phyloP scores from a whole-genome alignment of 2,797 vertebrate genomes.

The Arctocebus calabarensis region DNA sequence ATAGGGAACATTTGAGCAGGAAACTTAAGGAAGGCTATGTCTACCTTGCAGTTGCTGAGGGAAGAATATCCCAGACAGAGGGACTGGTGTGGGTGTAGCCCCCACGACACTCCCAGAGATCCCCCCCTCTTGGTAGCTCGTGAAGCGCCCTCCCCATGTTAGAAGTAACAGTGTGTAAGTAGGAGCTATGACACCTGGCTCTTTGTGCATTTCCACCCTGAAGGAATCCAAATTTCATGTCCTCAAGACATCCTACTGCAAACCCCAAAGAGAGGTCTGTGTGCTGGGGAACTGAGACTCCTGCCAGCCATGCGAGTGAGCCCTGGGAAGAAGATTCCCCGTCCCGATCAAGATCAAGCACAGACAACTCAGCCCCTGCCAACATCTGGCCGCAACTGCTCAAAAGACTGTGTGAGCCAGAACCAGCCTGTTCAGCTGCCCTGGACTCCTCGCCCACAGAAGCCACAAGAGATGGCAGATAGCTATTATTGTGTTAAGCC shows the following conservation, averaged over 20 bases:
- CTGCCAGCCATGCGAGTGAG: background rate
- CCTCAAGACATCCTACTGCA: background rate
- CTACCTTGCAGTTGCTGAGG: background rate
- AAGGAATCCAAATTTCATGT: background rate
- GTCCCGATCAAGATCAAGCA: background rate
- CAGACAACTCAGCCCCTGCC: background rate
- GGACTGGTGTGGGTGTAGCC: background rate
- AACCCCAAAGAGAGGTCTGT: accelerated
- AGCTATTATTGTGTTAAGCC: background rate
- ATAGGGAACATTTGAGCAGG: background rate
- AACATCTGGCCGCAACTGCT: background rate
- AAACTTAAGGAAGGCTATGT: background rate
- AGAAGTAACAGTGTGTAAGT: background rate
- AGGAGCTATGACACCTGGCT: background rate
- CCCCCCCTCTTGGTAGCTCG: background rate
- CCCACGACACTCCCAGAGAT: background rate
- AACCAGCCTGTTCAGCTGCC: background rate
- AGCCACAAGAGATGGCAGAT: background rate
- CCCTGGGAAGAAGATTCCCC: background rate
- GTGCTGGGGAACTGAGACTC: background rate
- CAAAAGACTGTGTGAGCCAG: background rate
- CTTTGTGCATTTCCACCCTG: background rate
- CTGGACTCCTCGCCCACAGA: background rate
- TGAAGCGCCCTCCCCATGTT: background rate
- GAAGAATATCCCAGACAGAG: background rate